These are phyloP conservation scores for Drosophila quinaria DNA, from an alignment of 2,888 invertebrate species.

Conservation along the genomic window DNA sequence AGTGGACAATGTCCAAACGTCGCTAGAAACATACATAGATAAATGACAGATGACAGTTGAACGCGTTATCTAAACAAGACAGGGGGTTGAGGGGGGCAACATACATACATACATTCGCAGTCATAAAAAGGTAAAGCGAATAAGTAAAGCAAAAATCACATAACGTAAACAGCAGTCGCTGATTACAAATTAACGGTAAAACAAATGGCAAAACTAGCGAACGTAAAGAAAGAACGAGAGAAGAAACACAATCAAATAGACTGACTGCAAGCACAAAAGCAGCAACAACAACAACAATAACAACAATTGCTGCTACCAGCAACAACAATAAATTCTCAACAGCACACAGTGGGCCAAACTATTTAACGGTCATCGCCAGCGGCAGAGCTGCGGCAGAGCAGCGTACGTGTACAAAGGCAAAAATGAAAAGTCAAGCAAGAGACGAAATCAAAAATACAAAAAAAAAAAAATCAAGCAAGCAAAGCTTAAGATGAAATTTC, in stretches of 20 bases:
- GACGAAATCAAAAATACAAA: background rate
- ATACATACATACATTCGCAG: conserved; percentile 5
- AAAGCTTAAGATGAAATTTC: conserved; percentile 1
- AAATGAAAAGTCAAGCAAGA: background rate
- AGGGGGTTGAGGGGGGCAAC: background rate
- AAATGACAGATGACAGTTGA: conserved; percentile 40
- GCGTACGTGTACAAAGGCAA: conserved; percentile 20
- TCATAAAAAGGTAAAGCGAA: background rate
- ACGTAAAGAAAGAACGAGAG: conserved; percentile 15
- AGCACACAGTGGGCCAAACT: conserved; percentile 52
- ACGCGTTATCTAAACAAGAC: conserved; percentile 6
- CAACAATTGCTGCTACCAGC: conserved; percentile 6
- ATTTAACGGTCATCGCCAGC: conserved; percentile 49
- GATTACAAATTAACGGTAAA: conserved; percentile 41
- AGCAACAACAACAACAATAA: conserved; percentile 25
- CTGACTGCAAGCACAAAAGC: conserved; percentile 17
- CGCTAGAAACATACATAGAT: conserved; percentile 26
- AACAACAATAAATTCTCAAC: conserved; percentile 16
- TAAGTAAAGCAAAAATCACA: conserved; percentile 31
- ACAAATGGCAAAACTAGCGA: conserved; percentile 31
- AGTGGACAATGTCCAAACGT: conserved; percentile 25
- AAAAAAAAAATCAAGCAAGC: background rate
- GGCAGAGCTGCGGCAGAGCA: background rate
- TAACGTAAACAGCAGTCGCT: conserved; percentile 18
- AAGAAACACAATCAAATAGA: conserved; percentile 31